Percentiles rank a stretch among this genome's conserved stretches.
Conservation (phyloP, 2,888 invertebrate genomes). For the Carcina quercana region DNA sequence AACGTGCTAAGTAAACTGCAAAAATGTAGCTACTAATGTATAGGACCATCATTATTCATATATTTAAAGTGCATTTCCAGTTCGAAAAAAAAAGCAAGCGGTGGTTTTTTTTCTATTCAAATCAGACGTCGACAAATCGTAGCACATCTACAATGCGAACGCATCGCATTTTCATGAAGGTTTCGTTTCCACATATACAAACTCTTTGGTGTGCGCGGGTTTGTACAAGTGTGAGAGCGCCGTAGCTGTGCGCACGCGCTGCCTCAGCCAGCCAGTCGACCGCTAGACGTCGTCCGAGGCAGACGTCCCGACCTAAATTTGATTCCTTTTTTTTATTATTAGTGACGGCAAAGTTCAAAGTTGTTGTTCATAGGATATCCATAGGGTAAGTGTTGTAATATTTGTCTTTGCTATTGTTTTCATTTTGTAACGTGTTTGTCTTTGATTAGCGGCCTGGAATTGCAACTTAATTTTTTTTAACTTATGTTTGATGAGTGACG, state of each 20-base stretch:
- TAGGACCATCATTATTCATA: too few species aligned
- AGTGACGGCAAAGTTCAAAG: slow-evolving; percentile 53
- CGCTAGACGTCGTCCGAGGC: slow-evolving; percentile 32
- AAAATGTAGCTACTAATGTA: too few species aligned
- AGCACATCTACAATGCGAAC: slow-evolving; percentile 25
- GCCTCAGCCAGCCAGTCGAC: slow-evolving; percentile 47
- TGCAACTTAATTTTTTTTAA: too few species aligned
- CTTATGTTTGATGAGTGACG: too few species aligned
- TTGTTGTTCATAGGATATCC: slow-evolving; percentile 56
- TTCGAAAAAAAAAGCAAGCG: too few species aligned
- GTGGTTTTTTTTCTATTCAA: too few species aligned
- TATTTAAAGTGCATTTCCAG: too few species aligned
- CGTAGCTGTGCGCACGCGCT: slow-evolving; percentile 46
- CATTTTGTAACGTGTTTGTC: slow-evolving; percentile 30
- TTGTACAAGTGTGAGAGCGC: slow-evolving; percentile 59
- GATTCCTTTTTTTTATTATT: slow-evolving; percentile 24
- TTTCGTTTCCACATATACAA: slow-evolving; percentile 26
- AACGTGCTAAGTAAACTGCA: too few species aligned
- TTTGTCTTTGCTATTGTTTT: slow-evolving; percentile 26
- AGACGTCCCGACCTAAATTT: slow-evolving; percentile 28
- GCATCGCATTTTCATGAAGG: slow-evolving; percentile 61
- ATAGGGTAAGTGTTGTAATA: slow-evolving; percentile 44
- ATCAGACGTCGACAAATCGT: slow-evolving; percentile 1
- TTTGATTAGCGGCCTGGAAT: slow-evolving; percentile 51
- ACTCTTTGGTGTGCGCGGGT: slow-evolving; percentile 31